phyloP scores from a whole-genome alignment of 2,888 invertebrate species.

The Chloromyia formosa region DNA sequence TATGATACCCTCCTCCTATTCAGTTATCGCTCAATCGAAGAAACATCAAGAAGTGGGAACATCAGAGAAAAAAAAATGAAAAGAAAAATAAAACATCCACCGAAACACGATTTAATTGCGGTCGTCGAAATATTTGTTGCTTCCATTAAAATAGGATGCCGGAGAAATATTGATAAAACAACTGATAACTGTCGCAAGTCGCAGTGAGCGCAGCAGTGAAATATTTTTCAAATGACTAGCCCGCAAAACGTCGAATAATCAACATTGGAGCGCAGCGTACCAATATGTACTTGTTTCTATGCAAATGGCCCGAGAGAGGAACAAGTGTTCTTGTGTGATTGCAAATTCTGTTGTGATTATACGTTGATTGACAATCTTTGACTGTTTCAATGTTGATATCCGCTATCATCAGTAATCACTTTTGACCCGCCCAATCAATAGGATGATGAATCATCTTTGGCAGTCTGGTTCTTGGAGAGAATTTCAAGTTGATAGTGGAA shows the following conservation, averaged over 20 bases:
- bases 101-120: slow-evolving; percentile 26
- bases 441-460: too few species aligned
- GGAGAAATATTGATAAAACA: slow-evolving; percentile 24
- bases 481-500: too few species aligned
- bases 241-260: not conserved
- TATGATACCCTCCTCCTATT: not conserved
- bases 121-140: slow-evolving; percentile 16
- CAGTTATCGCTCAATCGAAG: slow-evolving; percentile 41
- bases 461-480: too few species aligned
- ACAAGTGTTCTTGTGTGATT: not conserved
- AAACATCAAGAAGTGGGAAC: not conserved
- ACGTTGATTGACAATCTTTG: too few species aligned
- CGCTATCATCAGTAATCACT: too few species aligned
- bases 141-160: slow-evolving; percentile 23
- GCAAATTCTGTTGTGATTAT: too few species aligned
- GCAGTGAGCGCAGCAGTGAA: slow-evolving; percentile 3
- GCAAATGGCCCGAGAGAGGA: not conserved
- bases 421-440: too few species aligned
- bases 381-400: too few species aligned
- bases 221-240: slow-evolving; percentile 16
- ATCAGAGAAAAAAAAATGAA: not conserved
- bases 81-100: not conserved
- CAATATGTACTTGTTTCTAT: not conserved
- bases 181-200: not conserved
- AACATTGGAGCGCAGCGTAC: not conserved